Evolutionary conservation across 2,113 vertebrate species (phyloP).

Genomic region (Ranitomeya imitator): DNA sequence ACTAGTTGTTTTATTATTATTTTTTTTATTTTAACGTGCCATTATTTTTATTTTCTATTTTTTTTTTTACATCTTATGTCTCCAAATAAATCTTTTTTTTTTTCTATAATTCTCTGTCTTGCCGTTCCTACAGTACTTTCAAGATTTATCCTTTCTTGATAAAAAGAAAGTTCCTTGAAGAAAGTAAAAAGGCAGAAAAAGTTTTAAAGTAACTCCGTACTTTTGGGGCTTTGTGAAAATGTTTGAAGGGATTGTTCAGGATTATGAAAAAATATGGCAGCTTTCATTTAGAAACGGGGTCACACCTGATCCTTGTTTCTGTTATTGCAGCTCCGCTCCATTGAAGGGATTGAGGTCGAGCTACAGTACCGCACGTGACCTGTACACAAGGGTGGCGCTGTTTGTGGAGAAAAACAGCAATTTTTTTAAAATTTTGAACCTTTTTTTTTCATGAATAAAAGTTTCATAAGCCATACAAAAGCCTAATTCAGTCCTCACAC

Average conservation of each 20-base stretch:
- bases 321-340: background rate
- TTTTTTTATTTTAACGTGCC: background rate
- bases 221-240: background rate
- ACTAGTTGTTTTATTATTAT: background rate
- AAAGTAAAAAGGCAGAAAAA: background rate
- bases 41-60: background rate
- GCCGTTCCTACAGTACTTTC: constrained; percentile 2
- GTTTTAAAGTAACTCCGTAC: background rate
- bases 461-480: no score
- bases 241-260: background rate
- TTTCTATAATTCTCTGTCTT: background rate
- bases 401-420: background rate
- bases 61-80: background rate
- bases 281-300: background rate
- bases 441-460: no score
- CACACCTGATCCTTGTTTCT: background rate
- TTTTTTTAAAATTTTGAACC: background rate
- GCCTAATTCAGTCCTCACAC: no score
- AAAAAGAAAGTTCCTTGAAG: constrained; percentile 27
- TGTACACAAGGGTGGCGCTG: background rate
- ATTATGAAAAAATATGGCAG: no score
- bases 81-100: constrained; percentile 20
- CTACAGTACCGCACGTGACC: background rate
- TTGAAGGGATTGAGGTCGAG: background rate
- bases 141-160: constrained; percentile 33